Percentiles rank a stretch among this genome's conserved stretches.
Conservation (phyloP, 1,140 invertebrate species). For the Euwallacea similis region DNA sequence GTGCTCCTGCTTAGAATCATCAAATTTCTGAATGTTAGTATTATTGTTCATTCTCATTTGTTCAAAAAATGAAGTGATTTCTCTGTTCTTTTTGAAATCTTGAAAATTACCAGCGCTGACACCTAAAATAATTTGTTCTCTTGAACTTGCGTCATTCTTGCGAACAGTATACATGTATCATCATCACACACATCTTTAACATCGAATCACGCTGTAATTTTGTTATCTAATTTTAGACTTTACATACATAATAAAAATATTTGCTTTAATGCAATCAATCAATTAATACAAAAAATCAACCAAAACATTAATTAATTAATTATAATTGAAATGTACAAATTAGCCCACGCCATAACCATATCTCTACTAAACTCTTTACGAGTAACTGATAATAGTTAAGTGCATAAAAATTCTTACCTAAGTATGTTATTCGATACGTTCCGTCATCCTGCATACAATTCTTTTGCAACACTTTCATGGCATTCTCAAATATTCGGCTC, state of each 20-base stretch:
- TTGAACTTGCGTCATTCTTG: no score
- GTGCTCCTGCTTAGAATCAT: neutral
- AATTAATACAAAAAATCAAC: no score
- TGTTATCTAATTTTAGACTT: no score
- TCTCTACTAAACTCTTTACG: neutral
- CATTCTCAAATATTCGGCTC: conserved; percentile 62
- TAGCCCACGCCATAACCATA: no score
- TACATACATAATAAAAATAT: no score
- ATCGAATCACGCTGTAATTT: no score
- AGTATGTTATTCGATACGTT: conserved; percentile 60
- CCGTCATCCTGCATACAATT: conserved; percentile 54
- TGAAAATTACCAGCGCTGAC: conserved; percentile 81
- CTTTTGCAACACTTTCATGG: conserved; percentile 64
- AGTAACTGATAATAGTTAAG: neutral
- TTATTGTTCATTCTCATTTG: conserved; percentile 24
- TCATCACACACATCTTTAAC: no score
- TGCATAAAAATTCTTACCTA: conserved; percentile 48
- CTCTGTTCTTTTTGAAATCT: conserved; percentile 61
- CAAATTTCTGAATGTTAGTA: neutral
- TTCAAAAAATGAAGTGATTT: conserved; percentile 65
- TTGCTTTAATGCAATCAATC: no score
- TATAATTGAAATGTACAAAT: no score
- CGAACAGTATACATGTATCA: no score
- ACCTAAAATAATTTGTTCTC: conserved; percentile 52
- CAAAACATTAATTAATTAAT: no score